Conservation (phyloP, 2,113 vertebrate species). For the Accipiter cooperii region DNA sequence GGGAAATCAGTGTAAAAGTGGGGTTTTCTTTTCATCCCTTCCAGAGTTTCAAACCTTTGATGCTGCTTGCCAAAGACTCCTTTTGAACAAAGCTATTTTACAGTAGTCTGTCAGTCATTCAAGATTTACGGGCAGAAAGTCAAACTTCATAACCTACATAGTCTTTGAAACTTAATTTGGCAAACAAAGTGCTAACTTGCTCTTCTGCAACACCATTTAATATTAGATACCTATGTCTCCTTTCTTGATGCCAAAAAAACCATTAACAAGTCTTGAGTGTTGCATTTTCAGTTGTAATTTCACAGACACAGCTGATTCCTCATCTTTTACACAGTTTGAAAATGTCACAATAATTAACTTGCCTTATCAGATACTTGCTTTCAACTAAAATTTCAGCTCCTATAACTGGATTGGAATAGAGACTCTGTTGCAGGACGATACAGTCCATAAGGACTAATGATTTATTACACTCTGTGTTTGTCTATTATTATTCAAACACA, state of each 20-base stretch:
- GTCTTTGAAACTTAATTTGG: constrained; percentile 74
- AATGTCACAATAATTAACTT: constrained; percentile 68
- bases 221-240: constrained; percentile 61
- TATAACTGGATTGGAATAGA: background rate
- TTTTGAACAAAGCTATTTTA: constrained; percentile 64
- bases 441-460: background rate
- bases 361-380: constrained; percentile 36
- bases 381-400: constrained; percentile 44
- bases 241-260: constrained; percentile 51
- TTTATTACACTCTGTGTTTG: background rate
- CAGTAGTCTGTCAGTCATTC: constrained; percentile 59
- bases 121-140: constrained; percentile 57
- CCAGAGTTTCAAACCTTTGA: constrained; percentile 58
- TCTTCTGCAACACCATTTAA: constrained; percentile 56
- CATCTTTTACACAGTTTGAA: constrained; percentile 51
- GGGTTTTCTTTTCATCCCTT: constrained; percentile 62
- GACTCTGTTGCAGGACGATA: background rate
- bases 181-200: constrained; percentile 63
- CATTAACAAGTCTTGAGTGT: constrained; percentile 48
- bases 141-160: constrained; percentile 59
- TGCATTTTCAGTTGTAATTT: constrained; percentile 49
- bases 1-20: constrained; percentile 56
- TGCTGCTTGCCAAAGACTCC: constrained; percentile 51
- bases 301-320: constrained; percentile 44
- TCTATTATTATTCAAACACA: constrained; percentile 5